These are phyloP conservation scores for Meriones psammophilus DNA, from an alignment of 2,797 vertebrate species.

Conservation along the genomic window DNA sequence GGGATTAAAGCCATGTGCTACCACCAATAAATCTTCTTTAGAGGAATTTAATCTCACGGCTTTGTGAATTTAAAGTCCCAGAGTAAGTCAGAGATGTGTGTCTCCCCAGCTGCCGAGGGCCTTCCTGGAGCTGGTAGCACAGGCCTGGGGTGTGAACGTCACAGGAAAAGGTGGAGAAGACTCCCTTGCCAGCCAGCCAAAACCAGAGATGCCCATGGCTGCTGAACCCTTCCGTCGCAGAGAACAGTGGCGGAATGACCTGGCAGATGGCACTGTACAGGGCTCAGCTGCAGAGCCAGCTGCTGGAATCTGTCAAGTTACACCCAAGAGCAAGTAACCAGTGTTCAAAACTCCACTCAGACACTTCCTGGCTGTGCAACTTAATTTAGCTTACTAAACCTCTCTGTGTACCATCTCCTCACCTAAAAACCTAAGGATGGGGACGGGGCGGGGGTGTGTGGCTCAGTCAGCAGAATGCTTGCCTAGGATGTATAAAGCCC, in stretches of 20 bases:
- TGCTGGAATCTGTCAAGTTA: background rate
- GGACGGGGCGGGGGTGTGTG: accelerated
- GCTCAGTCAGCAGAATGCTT: background rate
- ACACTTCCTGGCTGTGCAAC: background rate
- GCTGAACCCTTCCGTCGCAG: background rate
- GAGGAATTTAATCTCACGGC: accelerated
- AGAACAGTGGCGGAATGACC: no score
- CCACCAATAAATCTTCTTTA: no score
- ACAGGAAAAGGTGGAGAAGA: background rate
- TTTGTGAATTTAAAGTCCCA: background rate
- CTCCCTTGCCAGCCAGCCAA: no score
- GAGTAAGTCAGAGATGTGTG: background rate
- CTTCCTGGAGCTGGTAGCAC: background rate
- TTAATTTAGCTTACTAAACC: background rate
- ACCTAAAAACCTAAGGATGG: background rate
- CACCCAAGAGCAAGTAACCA: background rate
- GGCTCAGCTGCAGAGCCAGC: background rate
- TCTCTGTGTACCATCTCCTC: background rate
- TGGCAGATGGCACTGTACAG: no score
- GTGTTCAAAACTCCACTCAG: background rate
- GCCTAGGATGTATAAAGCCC: background rate
- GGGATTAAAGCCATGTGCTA: no score
- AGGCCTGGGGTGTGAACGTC: background rate
- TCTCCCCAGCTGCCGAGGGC: no score
- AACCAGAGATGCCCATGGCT: no score